These are phyloP conservation scores for Alouatta palliata DNA, from an alignment of 2,113 vertebrate species.

Conservation along the genomic window DNA sequence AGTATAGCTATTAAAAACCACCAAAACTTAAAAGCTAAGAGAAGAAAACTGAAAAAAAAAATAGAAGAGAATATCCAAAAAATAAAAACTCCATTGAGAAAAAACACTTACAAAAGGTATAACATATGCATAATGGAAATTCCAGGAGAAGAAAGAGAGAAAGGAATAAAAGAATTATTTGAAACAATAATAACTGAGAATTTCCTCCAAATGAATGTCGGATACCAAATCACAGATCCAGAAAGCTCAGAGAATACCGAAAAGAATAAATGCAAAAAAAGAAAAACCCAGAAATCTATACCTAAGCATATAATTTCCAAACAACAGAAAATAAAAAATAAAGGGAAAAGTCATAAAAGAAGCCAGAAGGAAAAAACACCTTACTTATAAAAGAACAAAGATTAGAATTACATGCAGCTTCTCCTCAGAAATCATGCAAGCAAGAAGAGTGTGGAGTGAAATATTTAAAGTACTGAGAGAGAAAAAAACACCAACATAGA, in stretches of 20 bases:
- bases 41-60: neutral
- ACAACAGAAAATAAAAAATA: neutral
- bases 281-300: neutral
- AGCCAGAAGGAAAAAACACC: no score
- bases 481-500: no score
- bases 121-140: neutral
- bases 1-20: neutral
- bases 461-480: no score
- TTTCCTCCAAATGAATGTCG: neutral
- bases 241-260: neutral
- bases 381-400: no score
- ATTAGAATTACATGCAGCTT: no score
- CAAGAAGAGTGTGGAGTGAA: no score
- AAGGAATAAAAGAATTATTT: neutral
- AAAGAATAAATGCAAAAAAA: neutral
- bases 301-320: neutral
- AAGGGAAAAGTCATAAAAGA: neutral
- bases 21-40: neutral
- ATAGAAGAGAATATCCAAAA: neutral
- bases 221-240: neutral
- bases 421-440: no score
- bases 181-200: neutral
- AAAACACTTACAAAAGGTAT: neutral
- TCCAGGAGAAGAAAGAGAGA: neutral
- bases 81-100: neutral